Evolutionary conservation across 2,113 vertebrate genomes (phyloP).

Genomic region (Struthio camelus): DNA sequence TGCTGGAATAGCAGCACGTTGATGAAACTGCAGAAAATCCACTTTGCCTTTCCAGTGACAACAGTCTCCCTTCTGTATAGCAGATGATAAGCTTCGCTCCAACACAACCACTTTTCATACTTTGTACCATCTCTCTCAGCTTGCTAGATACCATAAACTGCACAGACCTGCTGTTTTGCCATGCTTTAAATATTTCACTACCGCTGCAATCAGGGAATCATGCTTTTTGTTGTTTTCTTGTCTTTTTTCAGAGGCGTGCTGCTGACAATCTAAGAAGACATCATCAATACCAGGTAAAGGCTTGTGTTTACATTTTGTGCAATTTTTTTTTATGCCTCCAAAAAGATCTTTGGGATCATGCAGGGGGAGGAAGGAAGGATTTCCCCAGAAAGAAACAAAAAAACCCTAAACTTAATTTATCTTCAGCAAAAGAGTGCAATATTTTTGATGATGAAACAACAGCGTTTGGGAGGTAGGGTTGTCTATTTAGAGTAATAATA

Average conservation of each 20-base stretch:
- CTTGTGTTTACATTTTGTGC: background rate
- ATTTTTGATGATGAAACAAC: background rate
- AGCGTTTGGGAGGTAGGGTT: background rate
- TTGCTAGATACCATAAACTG: background rate
- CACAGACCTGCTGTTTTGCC: background rate
- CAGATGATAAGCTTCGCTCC: background rate
- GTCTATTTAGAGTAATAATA: background rate
- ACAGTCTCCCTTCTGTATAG: background rate
- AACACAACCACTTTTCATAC: background rate
- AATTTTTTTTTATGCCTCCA: background rate
- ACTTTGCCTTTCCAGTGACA: background rate
- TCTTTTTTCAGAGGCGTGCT: slow-evolving; percentile 82
- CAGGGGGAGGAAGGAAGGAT: background rate
- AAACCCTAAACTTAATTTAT: background rate
- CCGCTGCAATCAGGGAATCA: background rate
- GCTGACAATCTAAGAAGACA: slow-evolving; percentile 90
- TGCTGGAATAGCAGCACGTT: background rate
- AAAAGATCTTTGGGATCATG: background rate
- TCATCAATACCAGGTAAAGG: slow-evolving; percentile 92
- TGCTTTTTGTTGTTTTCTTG: background rate
- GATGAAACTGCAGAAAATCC: background rate
- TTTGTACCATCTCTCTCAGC: background rate
- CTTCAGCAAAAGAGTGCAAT: background rate
- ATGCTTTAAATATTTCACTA: background rate
- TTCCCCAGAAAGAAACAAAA: background rate